phyloP scores from a whole-genome alignment of 2,888 invertebrate genomes.

The Heteropelma amictum region DNA sequence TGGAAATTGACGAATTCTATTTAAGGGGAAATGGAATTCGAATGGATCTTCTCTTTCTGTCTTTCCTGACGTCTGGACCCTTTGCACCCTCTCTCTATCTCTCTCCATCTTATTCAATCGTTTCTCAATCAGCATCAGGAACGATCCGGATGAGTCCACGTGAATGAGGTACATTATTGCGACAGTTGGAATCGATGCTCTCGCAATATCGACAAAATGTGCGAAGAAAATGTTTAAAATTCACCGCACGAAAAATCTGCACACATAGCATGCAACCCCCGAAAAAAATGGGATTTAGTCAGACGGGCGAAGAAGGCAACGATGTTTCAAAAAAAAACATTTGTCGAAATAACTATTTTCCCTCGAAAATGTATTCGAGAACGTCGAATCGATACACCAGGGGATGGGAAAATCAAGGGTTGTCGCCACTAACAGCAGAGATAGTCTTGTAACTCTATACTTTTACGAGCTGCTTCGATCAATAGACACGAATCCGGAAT shows the following conservation, averaged over 20 bases:
- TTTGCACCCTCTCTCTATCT: slow-evolving; percentile 18
- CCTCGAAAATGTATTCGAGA: too few relatives aligned
- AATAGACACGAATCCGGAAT: slow-evolving; percentile 72
- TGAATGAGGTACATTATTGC: too few relatives aligned
- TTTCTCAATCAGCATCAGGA: slow-evolving; percentile 31
- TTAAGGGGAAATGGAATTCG: slow-evolving; percentile 74
- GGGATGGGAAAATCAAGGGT: slow-evolving; percentile 61
- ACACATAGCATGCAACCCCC: too few relatives aligned
- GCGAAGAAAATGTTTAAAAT: too few relatives aligned
- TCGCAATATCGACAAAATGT: too few relatives aligned
- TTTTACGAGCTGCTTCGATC: slow-evolving; percentile 74
- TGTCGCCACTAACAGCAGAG: slow-evolving; percentile 65
- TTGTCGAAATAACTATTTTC: not conserved
- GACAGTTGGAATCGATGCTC: too few relatives aligned
- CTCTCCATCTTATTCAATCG: slow-evolving; percentile 14
- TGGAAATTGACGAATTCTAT: slow-evolving; percentile 70
- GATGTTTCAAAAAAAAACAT: too few relatives aligned
- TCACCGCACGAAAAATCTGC: too few relatives aligned
- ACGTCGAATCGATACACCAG: slow-evolving; percentile 36
- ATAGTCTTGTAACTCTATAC: slow-evolving; percentile 75
- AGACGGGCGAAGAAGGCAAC: too few relatives aligned
- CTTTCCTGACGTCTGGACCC: slow-evolving; percentile 27
- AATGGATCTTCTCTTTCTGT: slow-evolving; percentile 61
- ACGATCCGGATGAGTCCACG: slow-evolving; percentile 16
- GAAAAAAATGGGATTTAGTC: too few relatives aligned